phyloP scores from a whole-genome alignment of 30 jellyfish, hydroid and myxozoan species.

The Aurelia sp. region DNA sequence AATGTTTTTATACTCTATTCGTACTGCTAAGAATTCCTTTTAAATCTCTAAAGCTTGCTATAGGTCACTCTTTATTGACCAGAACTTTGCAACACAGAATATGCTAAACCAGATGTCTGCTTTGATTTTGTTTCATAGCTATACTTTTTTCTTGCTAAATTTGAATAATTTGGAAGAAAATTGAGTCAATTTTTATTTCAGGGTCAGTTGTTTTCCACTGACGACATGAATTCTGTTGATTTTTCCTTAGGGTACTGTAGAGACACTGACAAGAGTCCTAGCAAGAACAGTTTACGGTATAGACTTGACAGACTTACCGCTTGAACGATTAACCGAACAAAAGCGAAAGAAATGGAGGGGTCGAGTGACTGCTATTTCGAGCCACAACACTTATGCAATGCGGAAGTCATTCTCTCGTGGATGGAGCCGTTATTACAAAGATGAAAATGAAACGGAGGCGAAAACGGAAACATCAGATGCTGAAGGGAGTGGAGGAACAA shows the following conservation, averaged over 20 bases:
- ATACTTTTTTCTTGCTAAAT: too few relatives aligned
- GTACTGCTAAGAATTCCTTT: too few relatives aligned
- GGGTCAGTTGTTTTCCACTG: too few relatives aligned
- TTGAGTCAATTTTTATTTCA: too few relatives aligned
- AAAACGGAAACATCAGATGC: constrained; percentile 31
- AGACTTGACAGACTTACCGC: constrained; percentile 85
- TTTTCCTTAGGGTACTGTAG: constrained; percentile 79
- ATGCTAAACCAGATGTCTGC: too few relatives aligned
- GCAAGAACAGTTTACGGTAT: constrained; percentile 92
- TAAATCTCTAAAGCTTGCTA: too few relatives aligned
- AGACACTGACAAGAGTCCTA: constrained; percentile 89
- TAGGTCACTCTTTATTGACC: too few relatives aligned
- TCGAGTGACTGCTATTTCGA: constrained; percentile 67
- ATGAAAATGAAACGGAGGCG: constrained; percentile 40
- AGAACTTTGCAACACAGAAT: too few relatives aligned
- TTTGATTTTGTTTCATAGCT: too few relatives aligned
- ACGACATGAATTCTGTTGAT: background rate
- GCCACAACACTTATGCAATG: constrained; percentile 2
- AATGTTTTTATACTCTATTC: too few relatives aligned
- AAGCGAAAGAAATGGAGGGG: constrained; percentile 84
- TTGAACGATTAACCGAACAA: constrained; percentile 88
- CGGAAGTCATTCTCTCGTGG: constrained; percentile 87
- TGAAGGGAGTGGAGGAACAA: constrained; percentile 17
- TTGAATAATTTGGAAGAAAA: too few relatives aligned
- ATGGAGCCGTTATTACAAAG: constrained; percentile 75